Conservation (phyloP, 1,140 invertebrate genomes). For the Lanistes nyassanus region DNA sequence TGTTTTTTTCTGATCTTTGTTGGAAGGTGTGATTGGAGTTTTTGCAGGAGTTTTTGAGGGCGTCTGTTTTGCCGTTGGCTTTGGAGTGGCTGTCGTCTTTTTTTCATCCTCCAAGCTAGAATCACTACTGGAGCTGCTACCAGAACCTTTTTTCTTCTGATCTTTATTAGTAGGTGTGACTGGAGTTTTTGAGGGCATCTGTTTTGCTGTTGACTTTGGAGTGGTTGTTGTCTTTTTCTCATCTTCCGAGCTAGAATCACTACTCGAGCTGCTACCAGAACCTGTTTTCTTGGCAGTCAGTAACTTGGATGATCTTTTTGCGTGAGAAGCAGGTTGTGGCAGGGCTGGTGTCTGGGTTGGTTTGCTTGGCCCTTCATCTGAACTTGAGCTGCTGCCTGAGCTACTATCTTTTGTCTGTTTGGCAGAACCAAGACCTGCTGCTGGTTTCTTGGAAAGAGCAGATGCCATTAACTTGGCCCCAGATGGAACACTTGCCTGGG, state of each 20-base stretch:
- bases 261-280: conserved; percentile 25
- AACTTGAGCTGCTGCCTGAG: conserved; percentile 18
- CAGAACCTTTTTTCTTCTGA: neutral
- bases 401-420: neutral
- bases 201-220: conserved; percentile 21
- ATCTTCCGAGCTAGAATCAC: conserved; percentile 36
- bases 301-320: conserved; percentile 10
- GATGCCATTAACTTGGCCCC: conserved; percentile 8
- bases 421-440: too few relatives aligned
- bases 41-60: conserved; percentile 7
- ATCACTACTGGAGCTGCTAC: conserved; percentile 29
- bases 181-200: neutral
- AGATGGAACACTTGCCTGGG: conserved; percentile 1
- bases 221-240: too few relatives aligned
- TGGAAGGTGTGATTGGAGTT: neutral
- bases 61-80: neutral
- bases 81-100: conserved; percentile 17
- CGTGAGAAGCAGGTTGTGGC: conserved; percentile 1
- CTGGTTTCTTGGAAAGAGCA: neutral
- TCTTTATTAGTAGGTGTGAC: conserved; percentile 9
- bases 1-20: neutral
- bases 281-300: too few relatives aligned
- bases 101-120: conserved; percentile 35
- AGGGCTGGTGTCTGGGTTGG: conserved; percentile 9
- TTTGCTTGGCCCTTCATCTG: conserved; percentile 37